These are phyloP conservation scores for Sebastes flavidus DNA, from an alignment of 2,797 vertebrate genomes.

Conservation along the genomic window DNA sequence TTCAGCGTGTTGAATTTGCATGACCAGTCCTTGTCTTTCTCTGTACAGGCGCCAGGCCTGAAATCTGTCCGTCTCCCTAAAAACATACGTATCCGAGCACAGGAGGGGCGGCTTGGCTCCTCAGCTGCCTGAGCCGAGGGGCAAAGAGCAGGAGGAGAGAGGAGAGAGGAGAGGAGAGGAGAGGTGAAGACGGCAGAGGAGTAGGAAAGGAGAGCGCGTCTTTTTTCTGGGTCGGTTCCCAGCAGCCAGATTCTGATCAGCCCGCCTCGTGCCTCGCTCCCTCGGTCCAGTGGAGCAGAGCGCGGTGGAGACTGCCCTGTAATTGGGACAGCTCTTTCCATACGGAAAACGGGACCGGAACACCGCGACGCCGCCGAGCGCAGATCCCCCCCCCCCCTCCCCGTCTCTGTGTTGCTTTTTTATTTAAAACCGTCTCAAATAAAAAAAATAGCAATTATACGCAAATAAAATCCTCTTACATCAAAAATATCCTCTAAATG, in stretches of 20 bases:
- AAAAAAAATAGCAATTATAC: slow-evolving; percentile 4
- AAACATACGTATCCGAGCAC: slow-evolving; percentile 64
- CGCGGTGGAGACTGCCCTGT: slow-evolving; percentile 52
- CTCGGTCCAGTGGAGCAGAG: slow-evolving; percentile 71
- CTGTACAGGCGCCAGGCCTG: slow-evolving; percentile 70
- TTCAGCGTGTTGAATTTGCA: slow-evolving; percentile 44
- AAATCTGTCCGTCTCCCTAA: slow-evolving; percentile 66
- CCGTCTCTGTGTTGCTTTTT: background rate
- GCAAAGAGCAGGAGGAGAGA: slow-evolving; percentile 48
- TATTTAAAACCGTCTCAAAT: slow-evolving; percentile 15
- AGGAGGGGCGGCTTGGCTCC: slow-evolving; percentile 60
- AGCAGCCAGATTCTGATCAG: slow-evolving; percentile 63
- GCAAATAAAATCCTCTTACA: slow-evolving; percentile 37
- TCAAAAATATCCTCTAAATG: slow-evolving; percentile 31
- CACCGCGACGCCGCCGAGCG: background rate
- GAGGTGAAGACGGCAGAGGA: slow-evolving; percentile 26
- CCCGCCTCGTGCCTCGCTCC: slow-evolving; percentile 49
- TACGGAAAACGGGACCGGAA: slow-evolving; percentile 33
- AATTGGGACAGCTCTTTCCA: slow-evolving; percentile 66
- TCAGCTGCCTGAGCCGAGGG: slow-evolving; percentile 49
- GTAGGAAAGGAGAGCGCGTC: slow-evolving; percentile 1
- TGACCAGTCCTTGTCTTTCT: slow-evolving; percentile 46
- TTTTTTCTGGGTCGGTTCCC: slow-evolving; percentile 56
- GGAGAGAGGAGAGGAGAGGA: slow-evolving; percentile 25
- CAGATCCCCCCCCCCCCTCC: background rate